Evolutionary conservation across 2,888 invertebrate species (phyloP), one percentile per base, ranked within the genome.

Genomic region (Xanthia icteritia): DNA sequence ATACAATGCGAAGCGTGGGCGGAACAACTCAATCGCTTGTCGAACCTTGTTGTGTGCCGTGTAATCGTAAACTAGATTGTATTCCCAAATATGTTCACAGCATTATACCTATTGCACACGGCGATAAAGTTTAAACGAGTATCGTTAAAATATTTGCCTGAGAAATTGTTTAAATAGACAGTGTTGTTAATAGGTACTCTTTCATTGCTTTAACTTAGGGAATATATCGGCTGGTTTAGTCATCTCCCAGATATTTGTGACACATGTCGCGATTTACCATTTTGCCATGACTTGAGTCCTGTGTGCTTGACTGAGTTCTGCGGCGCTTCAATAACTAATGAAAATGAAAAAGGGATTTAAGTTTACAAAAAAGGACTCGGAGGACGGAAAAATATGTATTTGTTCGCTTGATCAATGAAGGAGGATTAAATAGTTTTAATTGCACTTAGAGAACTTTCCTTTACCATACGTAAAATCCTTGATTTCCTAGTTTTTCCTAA

Each of bases 1-100:
- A 84, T 87, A 87, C 88, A 91, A 93, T 93, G 89, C 86, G 89
- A 89, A 85, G 89, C 85, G 90, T 92, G 91, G 85, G 88, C 81
- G 81, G 72, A 76, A 94, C 95, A 94, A 92, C 94, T 95, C 95
- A 95, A 95, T 95, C 92, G 93, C 90, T 91, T 93, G 94, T 94
- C 87, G 88, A 84, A 88, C 66, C 91, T 89, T 93, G 92, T 91
- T 89, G 70, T 79, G 83, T 73, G 66, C 72, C 76, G 74, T 90
- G 89, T 91, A 89, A 85, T 92, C 92, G 93, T 94, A 94, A 94
- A 93, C 82, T 88, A 86, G 79, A 76, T 84, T 64, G 74, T 65
- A 74, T 75, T 73, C 73, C 83, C 87, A 81, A 88, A 87, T 87
- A 86, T 87, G 88, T 88, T 85, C 82, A 51, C 68, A 63, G 51